phyloP scores from a whole-genome alignment of 2,888 invertebrate genomes.

The Melieria picta region DNA sequence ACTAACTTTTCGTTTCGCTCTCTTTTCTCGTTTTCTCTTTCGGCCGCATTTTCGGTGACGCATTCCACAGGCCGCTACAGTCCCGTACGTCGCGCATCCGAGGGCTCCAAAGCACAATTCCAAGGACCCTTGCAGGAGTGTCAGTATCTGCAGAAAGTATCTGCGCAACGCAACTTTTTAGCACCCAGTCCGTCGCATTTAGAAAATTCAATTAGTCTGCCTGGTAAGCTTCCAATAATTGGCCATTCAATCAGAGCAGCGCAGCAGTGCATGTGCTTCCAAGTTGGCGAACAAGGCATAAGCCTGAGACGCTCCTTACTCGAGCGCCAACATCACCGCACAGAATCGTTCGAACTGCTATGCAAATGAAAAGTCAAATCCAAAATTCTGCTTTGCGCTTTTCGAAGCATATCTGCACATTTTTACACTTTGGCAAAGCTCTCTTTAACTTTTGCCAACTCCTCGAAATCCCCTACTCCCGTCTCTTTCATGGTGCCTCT shows the following conservation, averaged over 20 bases:
- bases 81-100: slow-evolving; percentile 89
- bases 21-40: background rate
- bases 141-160: slow-evolving; percentile 76
- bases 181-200: slow-evolving; percentile 66
- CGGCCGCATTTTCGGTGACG: background rate
- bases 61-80: slow-evolving; percentile 75
- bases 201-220: slow-evolving; percentile 67
- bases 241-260: too few relatives aligned
- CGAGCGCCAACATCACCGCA: too few relatives aligned
- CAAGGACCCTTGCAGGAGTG: slow-evolving; percentile 80
- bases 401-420: background rate
- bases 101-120: slow-evolving; percentile 71
- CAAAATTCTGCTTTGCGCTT: slow-evolving; percentile 1
- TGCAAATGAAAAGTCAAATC: too few relatives aligned
- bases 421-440: background rate
- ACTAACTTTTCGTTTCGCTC: background rate
- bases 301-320: too few relatives aligned
- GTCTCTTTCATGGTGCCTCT: slow-evolving; percentile 5
- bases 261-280: too few relatives aligned
- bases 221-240: slow-evolving; percentile 57
- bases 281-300: too few relatives aligned
- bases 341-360: too few relatives aligned
- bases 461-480: background rate
- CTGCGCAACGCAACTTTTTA: slow-evolving; percentile 65
- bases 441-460: background rate